Evolutionary conservation across 1,140 invertebrate genomes (phyloP).

Genomic region (Drosophila quadrilineata): DNA sequence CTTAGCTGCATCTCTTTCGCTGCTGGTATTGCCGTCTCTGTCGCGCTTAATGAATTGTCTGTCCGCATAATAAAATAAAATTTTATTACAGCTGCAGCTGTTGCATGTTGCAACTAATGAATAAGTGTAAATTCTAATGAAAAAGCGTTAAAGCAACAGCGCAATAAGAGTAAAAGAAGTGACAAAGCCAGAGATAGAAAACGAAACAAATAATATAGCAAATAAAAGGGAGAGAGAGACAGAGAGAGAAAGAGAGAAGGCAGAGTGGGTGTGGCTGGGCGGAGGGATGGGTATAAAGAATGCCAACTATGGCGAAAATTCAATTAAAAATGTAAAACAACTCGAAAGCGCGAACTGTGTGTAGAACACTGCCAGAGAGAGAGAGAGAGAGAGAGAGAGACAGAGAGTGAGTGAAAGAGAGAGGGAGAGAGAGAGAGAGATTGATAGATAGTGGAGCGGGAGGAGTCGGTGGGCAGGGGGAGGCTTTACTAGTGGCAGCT

Average conservation of each 20-base stretch:
- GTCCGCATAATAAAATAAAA: constrained; percentile 65
- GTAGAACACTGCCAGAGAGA: neutral
- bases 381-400: neutral
- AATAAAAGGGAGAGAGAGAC: neutral
- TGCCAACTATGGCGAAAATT: constrained; percentile 77
- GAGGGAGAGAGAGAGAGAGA: neutral
- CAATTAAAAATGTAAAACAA: constrained; percentile 80
- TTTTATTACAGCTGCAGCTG: constrained; percentile 69
- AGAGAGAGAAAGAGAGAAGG: constrained; percentile 15
- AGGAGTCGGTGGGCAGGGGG: neutral
- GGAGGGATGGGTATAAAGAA: no score
- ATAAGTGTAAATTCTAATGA: constrained; percentile 78
- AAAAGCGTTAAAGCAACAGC: constrained; percentile 55
- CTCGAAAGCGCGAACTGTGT: constrained; percentile 58
- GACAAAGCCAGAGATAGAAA: no score
- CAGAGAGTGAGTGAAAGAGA: neutral
- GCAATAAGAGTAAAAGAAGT: constrained; percentile 4
- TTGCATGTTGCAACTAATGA: constrained; percentile 75
- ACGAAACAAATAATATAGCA: no score
- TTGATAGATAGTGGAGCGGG: neutral
- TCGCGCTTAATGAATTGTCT: constrained; percentile 60
- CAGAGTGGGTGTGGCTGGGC: no score
- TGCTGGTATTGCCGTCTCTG: neutral
- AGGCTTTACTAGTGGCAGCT: constrained; percentile 26
- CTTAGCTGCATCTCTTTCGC: neutral